Evolutionary conservation across 2,797 vertebrate genomes (phyloP), one percentile per base, ranked within the genome.

Genomic region (Sebastes paucispinis): DNA sequence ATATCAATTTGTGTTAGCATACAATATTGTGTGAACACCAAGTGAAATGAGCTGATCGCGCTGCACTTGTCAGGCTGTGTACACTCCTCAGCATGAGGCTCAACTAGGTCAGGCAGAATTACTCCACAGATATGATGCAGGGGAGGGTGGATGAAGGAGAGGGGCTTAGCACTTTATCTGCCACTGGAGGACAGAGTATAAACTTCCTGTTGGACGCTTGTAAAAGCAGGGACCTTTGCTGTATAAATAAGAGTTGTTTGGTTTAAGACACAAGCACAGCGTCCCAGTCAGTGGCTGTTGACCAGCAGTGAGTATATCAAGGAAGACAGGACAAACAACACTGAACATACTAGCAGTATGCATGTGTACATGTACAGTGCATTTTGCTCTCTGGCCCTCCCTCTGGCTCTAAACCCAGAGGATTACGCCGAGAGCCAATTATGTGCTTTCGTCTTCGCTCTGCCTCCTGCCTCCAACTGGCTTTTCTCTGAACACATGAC

Each of bases 341-440:
- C 32, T 27, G 55, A 72, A 66, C 24, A 16, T 29, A 62, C 52
- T 14, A 20, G 32, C 27, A 39, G 39, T 36, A 32, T 31, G 34
- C 36, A 71, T 57, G 32, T 70, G n/a, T 69, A 66, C 27, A 22
- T 47, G 70, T 8, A 57, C 58, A n/a, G 55, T 29, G 8, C 54
- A 73, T 64, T 50, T 29, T 82, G 55, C 55, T 80, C 66, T 76
- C n/a, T 43, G 69, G 50, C 27, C 75, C 22, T 57, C 36, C 69
- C 75, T 57, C 50, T 54, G 22, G 1, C 43, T 74, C 36, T 86
- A 88, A 90, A 76, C 59, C 78, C 34, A 27, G 65, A 88, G 90
- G 94, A 95, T 94, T 94, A 94, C 84, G 29, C 75, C 10, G 13
- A 86, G 90, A 94, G 91, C 92, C 92, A 92, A 94, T 94, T 93